Evolutionary conservation across 2,113 vertebrate species (phyloP).

Genomic region (Myotis yumanensis): DNA sequence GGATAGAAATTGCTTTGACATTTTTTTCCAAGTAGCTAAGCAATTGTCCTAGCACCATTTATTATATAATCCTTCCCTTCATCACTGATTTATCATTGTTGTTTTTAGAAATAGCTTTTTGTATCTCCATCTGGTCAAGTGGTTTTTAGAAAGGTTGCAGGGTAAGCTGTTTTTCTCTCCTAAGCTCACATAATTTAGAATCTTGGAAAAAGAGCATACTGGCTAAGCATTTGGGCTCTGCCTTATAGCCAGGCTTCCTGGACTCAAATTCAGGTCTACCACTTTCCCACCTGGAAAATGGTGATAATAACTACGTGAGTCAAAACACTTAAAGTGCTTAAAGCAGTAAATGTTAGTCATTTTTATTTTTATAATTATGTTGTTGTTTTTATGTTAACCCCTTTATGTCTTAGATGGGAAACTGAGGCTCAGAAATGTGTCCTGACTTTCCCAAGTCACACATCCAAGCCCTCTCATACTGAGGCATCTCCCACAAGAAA

Average conservation of each 20-base stretch:
- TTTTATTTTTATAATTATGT: not conserved
- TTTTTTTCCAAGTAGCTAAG: conserved; percentile 65
- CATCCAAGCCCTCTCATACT: not conserved
- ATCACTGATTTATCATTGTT: conserved; percentile 74
- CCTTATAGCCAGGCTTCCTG: not conserved
- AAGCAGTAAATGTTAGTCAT: not conserved
- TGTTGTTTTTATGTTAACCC: not conserved
- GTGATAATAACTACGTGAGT: not conserved
- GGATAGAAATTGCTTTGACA: conserved; percentile 43
- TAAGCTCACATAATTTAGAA: conserved; percentile 60
- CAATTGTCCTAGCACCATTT: conserved; percentile 54
- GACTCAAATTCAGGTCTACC: not conserved
- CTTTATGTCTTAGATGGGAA: conserved; percentile 1
- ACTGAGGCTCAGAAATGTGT: not conserved
- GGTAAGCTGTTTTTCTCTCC: conserved; percentile 64
- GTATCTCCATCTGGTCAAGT: conserved; percentile 72
- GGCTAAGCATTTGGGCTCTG: not conserved
- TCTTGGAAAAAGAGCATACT: not conserved
- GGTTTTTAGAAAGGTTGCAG: conserved; percentile 72
- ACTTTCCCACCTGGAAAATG: not conserved
- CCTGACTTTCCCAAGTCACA: not conserved
- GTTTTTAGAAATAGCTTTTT: conserved; percentile 76
- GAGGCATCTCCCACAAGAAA: not conserved
- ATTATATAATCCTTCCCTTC: conserved; percentile 70
- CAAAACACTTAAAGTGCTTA: not conserved